Percentiles rank a stretch among this genome's conserved stretches.
These are phyloP conservation scores for Muschampia plurimacula DNA, from an alignment of 2,888 invertebrate genomes.

Conservation along the genomic window DNA sequence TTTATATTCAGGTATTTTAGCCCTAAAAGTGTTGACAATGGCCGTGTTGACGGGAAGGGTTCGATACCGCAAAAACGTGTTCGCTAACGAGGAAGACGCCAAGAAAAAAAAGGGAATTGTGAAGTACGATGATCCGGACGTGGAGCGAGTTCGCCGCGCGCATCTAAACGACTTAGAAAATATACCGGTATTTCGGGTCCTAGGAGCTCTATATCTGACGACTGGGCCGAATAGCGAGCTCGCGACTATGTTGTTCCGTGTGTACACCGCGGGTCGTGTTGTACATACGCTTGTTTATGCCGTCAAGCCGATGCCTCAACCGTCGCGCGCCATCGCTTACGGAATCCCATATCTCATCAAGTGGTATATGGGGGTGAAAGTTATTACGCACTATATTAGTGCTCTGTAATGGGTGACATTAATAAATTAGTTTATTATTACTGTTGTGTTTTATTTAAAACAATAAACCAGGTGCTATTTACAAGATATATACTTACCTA, in stretches of 20 bases:
- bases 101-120: slow-evolving; percentile 55
- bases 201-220: slow-evolving; percentile 78
- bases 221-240: slow-evolving; percentile 71
- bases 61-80: slow-evolving; percentile 61
- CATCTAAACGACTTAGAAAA: slow-evolving; percentile 91
- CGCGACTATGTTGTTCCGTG: slow-evolving; percentile 55
- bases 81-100: slow-evolving; percentile 69
- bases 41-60: slow-evolving; percentile 55
- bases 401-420: slow-evolving; percentile 58
- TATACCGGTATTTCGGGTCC: slow-evolving; percentile 86
- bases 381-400: slow-evolving; percentile 71
- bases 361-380: slow-evolving; percentile 66
- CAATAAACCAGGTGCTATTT: no score
- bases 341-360: slow-evolving; percentile 59
- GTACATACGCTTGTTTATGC: slow-evolving; percentile 88
- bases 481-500: no score
- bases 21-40: slow-evolving; percentile 60
- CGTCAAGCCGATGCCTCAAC: slow-evolving; percentile 86
- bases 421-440: no score
- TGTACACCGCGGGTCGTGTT: slow-evolving; percentile 79
- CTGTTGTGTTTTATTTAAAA: no score
- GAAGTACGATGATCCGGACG: slow-evolving; percentile 67
- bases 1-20: slow-evolving; percentile 61
- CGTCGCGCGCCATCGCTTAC: slow-evolving; percentile 64
- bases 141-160: slow-evolving; percentile 80